Percentiles rank a stretch among this genome's conserved stretches.
These are phyloP conservation scores for Taurulus bubalis DNA, from an alignment of 2,113 vertebrate genomes.

Conservation along the genomic window DNA sequence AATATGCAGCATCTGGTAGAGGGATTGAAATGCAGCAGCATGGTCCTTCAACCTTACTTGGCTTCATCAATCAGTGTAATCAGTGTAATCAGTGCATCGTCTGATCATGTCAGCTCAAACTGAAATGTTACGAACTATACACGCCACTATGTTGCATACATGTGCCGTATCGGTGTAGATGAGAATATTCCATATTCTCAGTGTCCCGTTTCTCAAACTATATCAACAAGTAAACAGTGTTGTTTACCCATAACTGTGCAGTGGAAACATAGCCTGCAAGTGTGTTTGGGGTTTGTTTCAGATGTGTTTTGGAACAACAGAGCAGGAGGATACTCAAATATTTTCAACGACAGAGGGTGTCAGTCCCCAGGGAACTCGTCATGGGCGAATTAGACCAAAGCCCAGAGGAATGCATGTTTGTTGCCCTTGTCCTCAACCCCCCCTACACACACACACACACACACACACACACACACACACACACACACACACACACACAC, in stretches of 20 bases:
- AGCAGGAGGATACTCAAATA: slow-evolving; percentile 55
- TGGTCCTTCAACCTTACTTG: background rate
- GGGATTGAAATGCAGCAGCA: background rate
- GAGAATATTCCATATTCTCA: slow-evolving; percentile 34
- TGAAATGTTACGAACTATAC: background rate
- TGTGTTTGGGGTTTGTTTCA: slow-evolving; percentile 57
- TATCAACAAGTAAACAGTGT: slow-evolving; percentile 65
- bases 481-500: slow-evolving; percentile 9
- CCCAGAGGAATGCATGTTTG: slow-evolving; percentile 73
- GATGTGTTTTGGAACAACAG: slow-evolving; percentile 59
- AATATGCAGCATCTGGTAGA: background rate
- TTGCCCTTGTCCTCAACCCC: slow-evolving; percentile 53
- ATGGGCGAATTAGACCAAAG: slow-evolving; percentile 67
- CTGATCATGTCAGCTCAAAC: background rate
- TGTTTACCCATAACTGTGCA: slow-evolving; percentile 41
- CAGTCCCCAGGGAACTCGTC: slow-evolving; percentile 59
- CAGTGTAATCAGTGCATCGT: background rate
- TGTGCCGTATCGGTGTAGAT: background rate
- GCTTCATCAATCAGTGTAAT: background rate
- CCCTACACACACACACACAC: slow-evolving; percentile 1
- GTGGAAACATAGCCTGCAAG: slow-evolving; percentile 19
- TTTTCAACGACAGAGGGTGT: slow-evolving; percentile 54
- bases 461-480: background rate
- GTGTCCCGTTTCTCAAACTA: slow-evolving; percentile 14
- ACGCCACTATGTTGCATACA: background rate